Percentiles rank a stretch among this genome's conserved stretches.
phyloP scores from a whole-genome alignment of 2,888 invertebrate species.

The Pachydiplax longipennis region DNA sequence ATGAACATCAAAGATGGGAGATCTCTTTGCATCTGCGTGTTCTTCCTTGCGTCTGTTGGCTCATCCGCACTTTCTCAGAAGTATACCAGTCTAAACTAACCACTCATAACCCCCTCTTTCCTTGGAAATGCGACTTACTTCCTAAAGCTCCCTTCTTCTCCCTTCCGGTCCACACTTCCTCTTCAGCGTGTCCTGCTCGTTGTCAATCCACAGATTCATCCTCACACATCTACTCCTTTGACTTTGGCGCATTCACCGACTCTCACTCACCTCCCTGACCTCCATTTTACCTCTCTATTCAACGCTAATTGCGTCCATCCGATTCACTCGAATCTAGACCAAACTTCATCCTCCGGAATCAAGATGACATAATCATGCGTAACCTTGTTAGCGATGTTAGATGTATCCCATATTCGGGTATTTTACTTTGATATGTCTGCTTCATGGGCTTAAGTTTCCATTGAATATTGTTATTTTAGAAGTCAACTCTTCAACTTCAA shows the following conservation, averaged over 20 bases:
- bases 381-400: neutral
- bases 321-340: too few species aligned
- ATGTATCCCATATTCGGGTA: too few species aligned
- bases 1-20: too few species aligned
- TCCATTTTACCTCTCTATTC: neutral
- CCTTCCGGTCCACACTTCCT: constrained; percentile 8
- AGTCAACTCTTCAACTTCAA: too few species aligned
- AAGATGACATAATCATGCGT: neutral
- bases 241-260: neutral
- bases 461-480: too few species aligned
- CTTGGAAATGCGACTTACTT: constrained; percentile 32
- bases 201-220: constrained; percentile 29
- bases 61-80: neutral
- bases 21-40: neutral
- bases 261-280: neutral
- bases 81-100: neutral
- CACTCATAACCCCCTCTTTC: constrained; percentile 3
- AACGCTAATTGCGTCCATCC: too few species aligned
- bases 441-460: too few species aligned
- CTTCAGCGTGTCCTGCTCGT: constrained; percentile 4
- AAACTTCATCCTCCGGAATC: too few species aligned
- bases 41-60: neutral
- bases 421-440: too few species aligned
- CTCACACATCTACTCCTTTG: neutral
- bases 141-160: neutral